Evolutionary conservation across 2,113 vertebrate genomes (phyloP).

Genomic region (Oryzias woworae): DNA sequence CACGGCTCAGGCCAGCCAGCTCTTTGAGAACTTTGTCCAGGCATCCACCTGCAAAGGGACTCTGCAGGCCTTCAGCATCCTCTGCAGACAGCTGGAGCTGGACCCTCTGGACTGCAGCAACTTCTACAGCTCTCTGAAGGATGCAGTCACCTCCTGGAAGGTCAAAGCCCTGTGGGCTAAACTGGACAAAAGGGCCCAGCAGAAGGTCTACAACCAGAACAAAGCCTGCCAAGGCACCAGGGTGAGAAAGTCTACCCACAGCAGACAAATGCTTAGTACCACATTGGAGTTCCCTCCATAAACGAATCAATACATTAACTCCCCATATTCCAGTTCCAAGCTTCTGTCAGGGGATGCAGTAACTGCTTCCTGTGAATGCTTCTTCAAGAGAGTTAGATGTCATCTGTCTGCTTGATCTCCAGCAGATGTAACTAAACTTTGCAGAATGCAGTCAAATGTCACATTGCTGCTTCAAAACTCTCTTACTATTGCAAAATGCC

Average conservation of each 20-base stretch:
- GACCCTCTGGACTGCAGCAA: conserved; percentile 85
- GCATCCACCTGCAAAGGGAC: conserved; percentile 93
- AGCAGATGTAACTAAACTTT: no score
- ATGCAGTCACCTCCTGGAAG: conserved; percentile 89
- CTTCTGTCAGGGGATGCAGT: no score
- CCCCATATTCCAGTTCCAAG: no score
- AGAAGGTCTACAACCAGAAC: conserved; percentile 91
- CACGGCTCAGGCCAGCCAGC: conserved; percentile 83
- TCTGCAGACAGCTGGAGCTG: conserved; percentile 89
- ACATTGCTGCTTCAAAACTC: no score
- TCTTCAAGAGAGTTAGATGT: no score
- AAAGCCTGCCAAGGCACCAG: conserved; percentile 84
- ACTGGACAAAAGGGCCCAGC: conserved; percentile 90
- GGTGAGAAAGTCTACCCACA: conserved; percentile 73
- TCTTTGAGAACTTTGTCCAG: conserved; percentile 96
- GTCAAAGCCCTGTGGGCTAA: conserved; percentile 96
- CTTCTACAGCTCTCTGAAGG: conserved; percentile 90
- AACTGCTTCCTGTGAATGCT: no score
- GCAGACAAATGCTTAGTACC: no score
- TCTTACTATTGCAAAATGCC: no score
- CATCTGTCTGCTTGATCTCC: no score
- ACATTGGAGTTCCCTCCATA: no score
- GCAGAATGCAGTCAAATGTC: no score
- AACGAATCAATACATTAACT: no score
- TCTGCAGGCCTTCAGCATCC: conserved; percentile 92